Evolutionary conservation across 2,797 vertebrate species (phyloP).

Genomic region (Xerus rutilus): DNA sequence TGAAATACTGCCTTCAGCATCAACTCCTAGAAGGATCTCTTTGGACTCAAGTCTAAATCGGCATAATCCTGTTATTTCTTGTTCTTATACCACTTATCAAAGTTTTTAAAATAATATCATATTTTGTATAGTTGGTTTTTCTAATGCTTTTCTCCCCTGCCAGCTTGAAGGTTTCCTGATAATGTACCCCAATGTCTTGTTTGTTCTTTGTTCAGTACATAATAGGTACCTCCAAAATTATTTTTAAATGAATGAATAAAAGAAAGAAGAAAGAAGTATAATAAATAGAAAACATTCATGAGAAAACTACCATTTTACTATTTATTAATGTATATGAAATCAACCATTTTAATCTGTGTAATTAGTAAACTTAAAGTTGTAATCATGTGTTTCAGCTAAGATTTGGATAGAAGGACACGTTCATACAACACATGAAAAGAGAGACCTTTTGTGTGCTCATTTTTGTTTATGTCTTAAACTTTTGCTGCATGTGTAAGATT

Average conservation of each 20-base stretch:
- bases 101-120: background rate
- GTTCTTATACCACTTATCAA: background rate
- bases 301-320: background rate
- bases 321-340: background rate
- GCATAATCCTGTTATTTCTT: background rate
- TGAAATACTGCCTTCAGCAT: background rate
- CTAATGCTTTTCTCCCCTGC: background rate
- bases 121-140: background rate
- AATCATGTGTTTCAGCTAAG: slow-evolving; percentile 34
- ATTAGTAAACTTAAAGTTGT: slow-evolving; percentile 35
- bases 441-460: background rate
- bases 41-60: background rate
- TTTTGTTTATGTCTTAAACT: slow-evolving; percentile 61
- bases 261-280: background rate
- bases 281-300: slow-evolving; percentile 8
- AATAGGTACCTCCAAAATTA: background rate
- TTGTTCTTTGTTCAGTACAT: slow-evolving; percentile 18
- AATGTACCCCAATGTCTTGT: background rate
- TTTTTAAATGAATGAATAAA: background rate
- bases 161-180: background rate
- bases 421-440: slow-evolving; percentile 1
- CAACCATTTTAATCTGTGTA: slow-evolving; percentile 18
- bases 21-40: background rate
- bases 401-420: background rate
- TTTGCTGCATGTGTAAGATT: slow-evolving; percentile 58